These are phyloP conservation scores for Dione juno DNA, from an alignment of 2,888 invertebrate genomes.

Conservation along the genomic window DNA sequence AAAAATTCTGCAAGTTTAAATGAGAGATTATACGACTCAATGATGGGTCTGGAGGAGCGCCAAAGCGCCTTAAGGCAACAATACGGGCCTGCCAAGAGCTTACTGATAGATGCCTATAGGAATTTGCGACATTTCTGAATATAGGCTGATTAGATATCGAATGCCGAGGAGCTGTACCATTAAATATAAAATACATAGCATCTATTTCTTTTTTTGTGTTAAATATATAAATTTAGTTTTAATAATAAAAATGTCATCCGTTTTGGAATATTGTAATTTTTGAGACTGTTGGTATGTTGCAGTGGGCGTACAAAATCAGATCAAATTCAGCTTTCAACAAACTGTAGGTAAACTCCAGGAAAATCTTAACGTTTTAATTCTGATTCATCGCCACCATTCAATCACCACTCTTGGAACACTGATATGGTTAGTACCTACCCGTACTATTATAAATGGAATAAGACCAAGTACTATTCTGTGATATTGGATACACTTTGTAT, in stretches of 20 bases:
- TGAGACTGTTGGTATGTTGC: conserved; percentile 26
- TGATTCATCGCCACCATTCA: not conserved
- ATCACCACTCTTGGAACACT: not conserved
- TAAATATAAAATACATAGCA: not conserved
- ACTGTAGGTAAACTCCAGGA: conserved; percentile 57
- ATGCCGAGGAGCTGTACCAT: not conserved
- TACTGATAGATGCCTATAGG: conserved; percentile 35
- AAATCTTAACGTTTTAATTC: conserved; percentile 15
- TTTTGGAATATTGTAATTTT: conserved; percentile 29
- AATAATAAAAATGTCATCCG: not conserved
- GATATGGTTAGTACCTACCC: not conserved
- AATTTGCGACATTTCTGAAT: conserved; percentile 30
- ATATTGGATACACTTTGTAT: conserved; percentile 22
- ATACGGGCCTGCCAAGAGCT: conserved; percentile 34
- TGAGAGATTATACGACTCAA: conserved; percentile 30
- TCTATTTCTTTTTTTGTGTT: not conserved
- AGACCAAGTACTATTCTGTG: conserved; percentile 2
- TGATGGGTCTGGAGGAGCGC: conserved; percentile 32
- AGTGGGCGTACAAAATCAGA: conserved; percentile 54
- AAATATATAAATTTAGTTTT: not conserved
- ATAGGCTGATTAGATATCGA: conserved; percentile 23
- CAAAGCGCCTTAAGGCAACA: conserved; percentile 37
- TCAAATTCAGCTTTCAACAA: conserved; percentile 62
- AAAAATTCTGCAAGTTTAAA: conserved; percentile 21
- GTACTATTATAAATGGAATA: conserved; percentile 15